Conservation (phyloP, 2,113 vertebrate genomes). For the Aptenodytes patagonicus region DNA sequence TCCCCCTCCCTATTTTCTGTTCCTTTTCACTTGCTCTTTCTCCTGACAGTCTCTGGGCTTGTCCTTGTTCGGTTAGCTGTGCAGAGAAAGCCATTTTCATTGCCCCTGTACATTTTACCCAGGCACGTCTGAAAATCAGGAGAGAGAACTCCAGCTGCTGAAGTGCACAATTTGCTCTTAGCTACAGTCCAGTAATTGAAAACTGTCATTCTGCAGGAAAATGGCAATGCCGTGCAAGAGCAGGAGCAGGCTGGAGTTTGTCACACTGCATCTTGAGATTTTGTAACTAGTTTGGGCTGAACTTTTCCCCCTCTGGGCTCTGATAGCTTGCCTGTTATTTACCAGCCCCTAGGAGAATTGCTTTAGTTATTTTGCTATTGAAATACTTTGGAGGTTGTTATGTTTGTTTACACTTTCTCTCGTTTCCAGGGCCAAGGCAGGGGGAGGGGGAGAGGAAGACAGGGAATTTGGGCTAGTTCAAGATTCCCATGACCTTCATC, state of each 20-base stretch:
- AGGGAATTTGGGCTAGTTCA: not conserved
- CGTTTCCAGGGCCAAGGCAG: not conserved
- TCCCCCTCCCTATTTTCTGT: not conserved
- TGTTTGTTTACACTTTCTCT: slow-evolving; percentile 19
- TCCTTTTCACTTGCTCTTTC: not conserved
- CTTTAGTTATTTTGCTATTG: slow-evolving; percentile 53
- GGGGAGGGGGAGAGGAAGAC: not conserved
- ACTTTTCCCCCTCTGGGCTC: slow-evolving; percentile 54
- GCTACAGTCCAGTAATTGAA: slow-evolving; percentile 68
- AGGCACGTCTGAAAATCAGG: slow-evolving; percentile 28
- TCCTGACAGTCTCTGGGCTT: not conserved
- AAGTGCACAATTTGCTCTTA: slow-evolving; percentile 54
- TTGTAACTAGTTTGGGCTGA: slow-evolving; percentile 55
- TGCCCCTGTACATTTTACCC: slow-evolving; percentile 39
- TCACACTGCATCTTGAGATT: slow-evolving; percentile 47
- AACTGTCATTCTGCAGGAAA: slow-evolving; percentile 65
- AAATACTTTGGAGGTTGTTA: slow-evolving; percentile 49
- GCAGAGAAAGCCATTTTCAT: slow-evolving; percentile 1
- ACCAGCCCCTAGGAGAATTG: slow-evolving; percentile 43
- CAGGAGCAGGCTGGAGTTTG: slow-evolving; percentile 47
- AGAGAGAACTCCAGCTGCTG: slow-evolving; percentile 52
- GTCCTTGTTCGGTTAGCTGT: slow-evolving; percentile 32
- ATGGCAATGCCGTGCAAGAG: slow-evolving; percentile 13
- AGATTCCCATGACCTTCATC: not conserved
- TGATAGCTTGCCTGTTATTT: slow-evolving; percentile 55